phyloP scores from a whole-genome alignment of 2,888 invertebrate genomes.

The Metopia argyrocephala region DNA sequence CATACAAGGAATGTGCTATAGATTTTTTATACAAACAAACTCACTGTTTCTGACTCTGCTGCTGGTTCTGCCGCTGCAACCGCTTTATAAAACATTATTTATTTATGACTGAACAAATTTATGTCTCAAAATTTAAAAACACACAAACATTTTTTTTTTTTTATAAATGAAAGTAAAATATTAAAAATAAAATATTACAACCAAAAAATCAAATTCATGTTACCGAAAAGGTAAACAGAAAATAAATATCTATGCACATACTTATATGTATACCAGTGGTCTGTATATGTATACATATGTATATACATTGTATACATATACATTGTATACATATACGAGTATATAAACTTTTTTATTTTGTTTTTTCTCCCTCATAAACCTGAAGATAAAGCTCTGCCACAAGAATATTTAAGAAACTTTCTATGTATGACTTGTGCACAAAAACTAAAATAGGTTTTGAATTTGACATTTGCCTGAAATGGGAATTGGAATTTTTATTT shows the following conservation, averaged over 20 bases:
- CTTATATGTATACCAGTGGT: too few relatives aligned
- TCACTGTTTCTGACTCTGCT: too few relatives aligned
- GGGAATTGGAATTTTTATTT: constrained; percentile 47
- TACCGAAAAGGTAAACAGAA: constrained; percentile 1
- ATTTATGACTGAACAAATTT: constrained; percentile 71
- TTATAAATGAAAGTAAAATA: constrained; percentile 57
- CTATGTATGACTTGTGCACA: too few relatives aligned
- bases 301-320: too few relatives aligned
- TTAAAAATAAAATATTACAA: constrained; percentile 7
- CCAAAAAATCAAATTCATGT: constrained; percentile 16
- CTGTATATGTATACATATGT: too few relatives aligned
- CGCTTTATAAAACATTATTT: constrained; percentile 64
- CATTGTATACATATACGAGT: too few relatives aligned
- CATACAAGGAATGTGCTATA: constrained; percentile 1
- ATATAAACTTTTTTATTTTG: too few relatives aligned
- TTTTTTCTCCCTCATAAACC: too few relatives aligned
- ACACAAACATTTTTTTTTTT: neutral
- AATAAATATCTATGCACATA: neutral
- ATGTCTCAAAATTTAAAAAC: constrained; percentile 61
- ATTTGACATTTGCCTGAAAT: constrained; percentile 11
- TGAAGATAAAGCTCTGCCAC: too few relatives aligned
- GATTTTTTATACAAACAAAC: constrained; percentile 11
- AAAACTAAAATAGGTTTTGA: too few relatives aligned
- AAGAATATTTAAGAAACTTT: too few relatives aligned
- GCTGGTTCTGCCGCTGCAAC: neutral